phyloP scores from a whole-genome alignment of 2,888 invertebrate species.

The Chrysolina oricalcia region DNA sequence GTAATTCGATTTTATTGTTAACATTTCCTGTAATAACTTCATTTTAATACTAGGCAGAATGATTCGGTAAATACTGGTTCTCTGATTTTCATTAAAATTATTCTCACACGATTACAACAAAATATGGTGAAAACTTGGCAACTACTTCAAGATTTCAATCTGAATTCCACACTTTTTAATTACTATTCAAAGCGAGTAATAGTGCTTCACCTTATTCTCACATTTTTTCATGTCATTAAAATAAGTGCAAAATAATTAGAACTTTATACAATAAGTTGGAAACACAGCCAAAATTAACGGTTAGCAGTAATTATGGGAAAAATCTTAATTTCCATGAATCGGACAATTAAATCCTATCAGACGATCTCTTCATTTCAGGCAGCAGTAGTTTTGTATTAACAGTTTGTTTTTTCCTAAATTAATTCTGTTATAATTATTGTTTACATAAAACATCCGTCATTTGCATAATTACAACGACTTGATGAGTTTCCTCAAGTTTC shows the following conservation, averaged over 20 bases:
- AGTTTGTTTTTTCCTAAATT: constrained; percentile 28
- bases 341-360: constrained; percentile 21
- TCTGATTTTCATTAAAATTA: constrained; percentile 38
- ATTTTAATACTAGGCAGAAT: constrained; percentile 27
- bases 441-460: constrained; percentile 18
- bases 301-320: constrained; percentile 55
- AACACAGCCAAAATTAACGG: constrained; percentile 56
- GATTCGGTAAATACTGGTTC: constrained; percentile 24
- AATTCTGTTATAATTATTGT: constrained; percentile 28
- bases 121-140: constrained; percentile 37
- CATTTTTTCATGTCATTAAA: constrained; percentile 57
- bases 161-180: constrained; percentile 30
- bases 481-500: constrained; percentile 11
- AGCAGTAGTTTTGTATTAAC: constrained; percentile 34
- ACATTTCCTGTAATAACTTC: constrained; percentile 35
- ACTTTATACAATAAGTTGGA: constrained; percentile 56
- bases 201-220: constrained; percentile 61
- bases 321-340: constrained; percentile 46
- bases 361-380: constrained; percentile 23
- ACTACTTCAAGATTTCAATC: constrained; percentile 35
- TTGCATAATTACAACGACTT: constrained; percentile 8
- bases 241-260: constrained; percentile 59
- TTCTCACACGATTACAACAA: constrained; percentile 39
- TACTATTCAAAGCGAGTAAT: constrained; percentile 36
- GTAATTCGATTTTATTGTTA: constrained; percentile 36